These are phyloP conservation scores for Pyrrhosoma nymphula DNA, from an alignment of 2,888 invertebrate species.

Conservation along the genomic window DNA sequence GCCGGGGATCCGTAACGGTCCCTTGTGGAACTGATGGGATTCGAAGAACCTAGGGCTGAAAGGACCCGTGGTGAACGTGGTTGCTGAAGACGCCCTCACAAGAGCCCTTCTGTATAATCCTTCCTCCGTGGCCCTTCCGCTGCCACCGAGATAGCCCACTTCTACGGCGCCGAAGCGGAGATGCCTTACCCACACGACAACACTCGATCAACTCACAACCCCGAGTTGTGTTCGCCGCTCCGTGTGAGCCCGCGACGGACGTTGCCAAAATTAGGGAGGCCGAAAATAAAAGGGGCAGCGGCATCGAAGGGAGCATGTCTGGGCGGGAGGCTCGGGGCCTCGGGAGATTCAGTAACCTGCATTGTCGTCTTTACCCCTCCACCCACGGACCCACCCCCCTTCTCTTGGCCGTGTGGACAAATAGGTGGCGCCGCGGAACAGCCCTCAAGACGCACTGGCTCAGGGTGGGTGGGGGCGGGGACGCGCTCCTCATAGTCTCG, in stretches of 20 bases:
- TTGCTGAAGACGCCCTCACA: not conserved
- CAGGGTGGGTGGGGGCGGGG: not conserved
- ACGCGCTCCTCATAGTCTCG: not conserved
- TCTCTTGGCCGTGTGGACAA: not conserved
- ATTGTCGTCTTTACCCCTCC: not conserved
- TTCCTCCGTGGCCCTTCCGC: too few relatives aligned
- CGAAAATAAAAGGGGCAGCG: slow-evolving; percentile 4
- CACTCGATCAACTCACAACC: not conserved
- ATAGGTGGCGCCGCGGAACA: not conserved
- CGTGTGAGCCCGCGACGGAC: not conserved
- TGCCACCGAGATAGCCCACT: too few relatives aligned
- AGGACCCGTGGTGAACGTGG: not conserved
- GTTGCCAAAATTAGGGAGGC: slow-evolving; percentile 24
- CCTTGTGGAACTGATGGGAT: not conserved
- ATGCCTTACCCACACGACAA: not conserved
- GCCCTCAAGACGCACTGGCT: not conserved
- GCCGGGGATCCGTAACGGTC: not conserved
- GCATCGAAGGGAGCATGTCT: not conserved
- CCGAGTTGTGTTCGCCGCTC: not conserved
- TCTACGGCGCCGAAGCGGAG: too few relatives aligned
- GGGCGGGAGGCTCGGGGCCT: not conserved
- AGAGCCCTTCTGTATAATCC: not conserved
- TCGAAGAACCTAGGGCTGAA: not conserved
- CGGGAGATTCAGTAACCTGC: not conserved
- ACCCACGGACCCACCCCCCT: not conserved